phyloP scores from a whole-genome alignment of 2,113 vertebrate species.

The Synodontis membranacea region DNA sequence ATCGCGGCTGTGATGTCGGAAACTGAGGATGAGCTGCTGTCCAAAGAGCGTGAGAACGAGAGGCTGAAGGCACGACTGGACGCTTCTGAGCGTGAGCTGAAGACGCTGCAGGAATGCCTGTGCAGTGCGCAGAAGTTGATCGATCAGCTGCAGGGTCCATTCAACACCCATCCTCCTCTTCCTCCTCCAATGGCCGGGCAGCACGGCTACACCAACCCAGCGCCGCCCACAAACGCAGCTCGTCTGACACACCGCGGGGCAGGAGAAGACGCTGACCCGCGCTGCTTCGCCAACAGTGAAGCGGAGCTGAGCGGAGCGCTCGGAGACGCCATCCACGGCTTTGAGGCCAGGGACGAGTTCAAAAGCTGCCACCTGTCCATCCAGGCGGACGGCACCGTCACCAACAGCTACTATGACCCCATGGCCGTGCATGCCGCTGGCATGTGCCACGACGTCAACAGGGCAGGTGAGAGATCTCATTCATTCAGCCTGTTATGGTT shows the following conservation, averaged over 20 bases:
- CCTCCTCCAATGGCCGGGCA: slow-evolving; percentile 57
- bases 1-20: slow-evolving; percentile 74
- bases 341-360: slow-evolving; percentile 73
- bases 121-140: slow-evolving; percentile 78
- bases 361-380: slow-evolving; percentile 79
- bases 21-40: slow-evolving; percentile 71
- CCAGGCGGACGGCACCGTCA: slow-evolving; percentile 77
- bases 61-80: slow-evolving; percentile 74
- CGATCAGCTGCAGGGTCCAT: slow-evolving; percentile 76
- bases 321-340: slow-evolving; percentile 72
- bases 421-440: slow-evolving; percentile 62
- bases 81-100: slow-evolving; percentile 75
- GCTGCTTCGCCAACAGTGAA: slow-evolving; percentile 61
- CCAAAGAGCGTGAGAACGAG: slow-evolving; percentile 76
- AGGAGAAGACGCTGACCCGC: slow-evolving; percentile 61
- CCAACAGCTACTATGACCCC: slow-evolving; percentile 71
- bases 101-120: slow-evolving; percentile 75
- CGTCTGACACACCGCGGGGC: slow-evolving; percentile 64
- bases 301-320: slow-evolving; percentile 69
- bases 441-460: slow-evolving; percentile 68
- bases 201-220: slow-evolving; percentile 64
- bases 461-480: slow-evolving; percentile 31
- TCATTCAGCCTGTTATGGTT: background rate
- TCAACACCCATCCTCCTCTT: slow-evolving; percentile 48
- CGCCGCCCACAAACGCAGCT: slow-evolving; percentile 59